phyloP scores from a whole-genome alignment of 2,113 vertebrate species.

The Dicentrarchus labrax region DNA sequence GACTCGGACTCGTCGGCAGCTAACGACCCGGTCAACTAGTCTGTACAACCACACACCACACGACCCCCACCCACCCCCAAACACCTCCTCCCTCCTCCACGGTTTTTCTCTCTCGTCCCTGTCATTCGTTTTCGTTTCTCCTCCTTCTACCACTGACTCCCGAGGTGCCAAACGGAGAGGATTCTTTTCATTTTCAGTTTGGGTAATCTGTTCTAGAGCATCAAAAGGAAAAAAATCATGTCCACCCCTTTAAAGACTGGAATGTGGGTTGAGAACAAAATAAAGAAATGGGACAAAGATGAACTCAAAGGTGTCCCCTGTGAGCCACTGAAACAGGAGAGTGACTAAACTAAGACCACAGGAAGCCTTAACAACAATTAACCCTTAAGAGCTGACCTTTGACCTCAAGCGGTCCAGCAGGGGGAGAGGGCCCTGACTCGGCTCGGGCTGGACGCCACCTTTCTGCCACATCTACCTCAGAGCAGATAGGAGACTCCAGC shows the following conservation, averaged over 20 bases:
- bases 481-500: constrained; percentile 73
- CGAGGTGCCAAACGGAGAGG: constrained; percentile 92
- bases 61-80: background rate
- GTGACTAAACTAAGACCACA: constrained; percentile 81
- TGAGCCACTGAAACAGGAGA: constrained; percentile 55
- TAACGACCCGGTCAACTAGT: constrained; percentile 85
- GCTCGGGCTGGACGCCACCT: constrained; percentile 56
- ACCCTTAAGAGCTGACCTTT: constrained; percentile 67
- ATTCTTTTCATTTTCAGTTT: constrained; percentile 60
- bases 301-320: constrained; percentile 45
- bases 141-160: constrained; percentile 69
- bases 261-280: constrained; percentile 73
- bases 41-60: constrained; percentile 16
- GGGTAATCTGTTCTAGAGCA: constrained; percentile 44
- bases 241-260: constrained; percentile 80
- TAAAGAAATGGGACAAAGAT: constrained; percentile 57
- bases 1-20: constrained; percentile 84
- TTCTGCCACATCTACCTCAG: constrained; percentile 79
- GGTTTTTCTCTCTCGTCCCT: background rate
- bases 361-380: constrained; percentile 87
- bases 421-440: background rate
- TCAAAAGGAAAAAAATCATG: constrained; percentile 32
- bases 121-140: constrained; percentile 56
- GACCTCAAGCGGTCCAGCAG: constrained; percentile 46
- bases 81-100: constrained; percentile 10